A percentile compares a stretch with the other conserved stretches of the same genome.
phyloP scores from a whole-genome alignment of 1,140 invertebrate genomes.

The Drosophila trapezifrons region DNA sequence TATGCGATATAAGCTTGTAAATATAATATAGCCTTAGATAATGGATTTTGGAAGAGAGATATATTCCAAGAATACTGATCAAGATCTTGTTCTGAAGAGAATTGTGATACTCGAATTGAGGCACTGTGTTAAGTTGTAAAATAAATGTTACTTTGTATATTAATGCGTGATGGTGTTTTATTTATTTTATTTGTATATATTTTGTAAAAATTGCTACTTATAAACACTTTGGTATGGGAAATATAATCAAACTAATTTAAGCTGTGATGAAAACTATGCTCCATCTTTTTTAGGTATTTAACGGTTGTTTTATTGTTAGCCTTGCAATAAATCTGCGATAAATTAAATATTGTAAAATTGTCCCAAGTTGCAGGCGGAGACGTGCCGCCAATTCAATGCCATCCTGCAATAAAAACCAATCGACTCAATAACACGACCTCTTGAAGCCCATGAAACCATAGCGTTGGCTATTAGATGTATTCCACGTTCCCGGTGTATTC shows the following conservation, averaged over 20 bases:
- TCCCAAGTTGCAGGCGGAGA: constrained; percentile 38
- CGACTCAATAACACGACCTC: constrained; percentile 5
- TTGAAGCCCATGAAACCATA: constrained; percentile 6
- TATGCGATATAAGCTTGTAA: constrained; percentile 43
- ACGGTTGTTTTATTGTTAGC: background rate
- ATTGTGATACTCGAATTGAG: constrained; percentile 65
- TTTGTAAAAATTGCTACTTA: background rate
- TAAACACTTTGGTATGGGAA: background rate
- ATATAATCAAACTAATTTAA: background rate
- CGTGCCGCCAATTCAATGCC: constrained; percentile 58
- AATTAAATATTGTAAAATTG: constrained; percentile 60
- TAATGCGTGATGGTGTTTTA: constrained; percentile 22
- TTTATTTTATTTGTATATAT: constrained; percentile 12
- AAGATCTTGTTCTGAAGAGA: constrained; percentile 15
- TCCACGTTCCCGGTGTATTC: constrained; percentile 9
- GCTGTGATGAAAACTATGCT: background rate
- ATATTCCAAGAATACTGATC: constrained; percentile 22
- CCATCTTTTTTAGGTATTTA: background rate
- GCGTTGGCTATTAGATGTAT: background rate
- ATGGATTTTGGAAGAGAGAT: constrained; percentile 12
- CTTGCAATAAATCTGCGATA: background rate
- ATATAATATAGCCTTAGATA: constrained; percentile 36
- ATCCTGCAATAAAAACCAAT: constrained; percentile 10
- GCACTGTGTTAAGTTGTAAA: constrained; percentile 49
- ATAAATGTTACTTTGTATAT: constrained; percentile 48